These are phyloP conservation scores for Caradrina clavipalpis DNA, from an alignment of 2,888 invertebrate genomes.

Conservation along the genomic window DNA sequence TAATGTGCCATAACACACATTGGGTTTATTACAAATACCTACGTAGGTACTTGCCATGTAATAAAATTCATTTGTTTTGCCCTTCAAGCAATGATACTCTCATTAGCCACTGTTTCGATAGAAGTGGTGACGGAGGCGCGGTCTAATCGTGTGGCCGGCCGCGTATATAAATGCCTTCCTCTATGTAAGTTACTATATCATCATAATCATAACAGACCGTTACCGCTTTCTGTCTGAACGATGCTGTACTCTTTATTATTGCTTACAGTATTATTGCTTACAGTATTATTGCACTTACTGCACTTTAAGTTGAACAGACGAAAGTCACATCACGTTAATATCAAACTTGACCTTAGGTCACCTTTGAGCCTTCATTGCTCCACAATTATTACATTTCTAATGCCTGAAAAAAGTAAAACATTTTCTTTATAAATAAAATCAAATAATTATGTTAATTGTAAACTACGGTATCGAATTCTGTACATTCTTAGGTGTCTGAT, in stretches of 20 bases:
- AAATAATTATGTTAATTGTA: neutral
- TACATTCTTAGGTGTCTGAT: neutral
- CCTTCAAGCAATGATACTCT: conserved; percentile 46
- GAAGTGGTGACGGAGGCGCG: too few relatives aligned
- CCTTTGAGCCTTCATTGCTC: neutral
- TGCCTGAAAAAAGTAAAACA: neutral
- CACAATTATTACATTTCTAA: neutral
- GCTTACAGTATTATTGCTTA: too few relatives aligned
- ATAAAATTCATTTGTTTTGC: conserved; percentile 42
- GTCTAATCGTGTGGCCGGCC: too few relatives aligned
- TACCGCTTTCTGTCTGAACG: too few relatives aligned
- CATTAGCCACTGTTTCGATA: conserved; percentile 1
- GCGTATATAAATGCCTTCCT: too few relatives aligned
- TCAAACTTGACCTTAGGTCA: neutral
- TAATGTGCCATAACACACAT: conserved; percentile 29
- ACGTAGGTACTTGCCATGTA: conserved; percentile 12
- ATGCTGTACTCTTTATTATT: too few relatives aligned
- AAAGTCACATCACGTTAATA: neutral
- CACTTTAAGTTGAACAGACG: neutral
- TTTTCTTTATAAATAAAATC: neutral
- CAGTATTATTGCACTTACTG: too few relatives aligned
- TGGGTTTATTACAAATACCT: conserved; percentile 32
- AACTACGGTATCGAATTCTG: neutral
- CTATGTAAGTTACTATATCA: too few relatives aligned
- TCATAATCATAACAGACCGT: too few relatives aligned